Evolutionary conservation across 2,113 vertebrate species (phyloP), one percentile per base, ranked within the genome.

Genomic region (Haemorhous mexicanus): DNA sequence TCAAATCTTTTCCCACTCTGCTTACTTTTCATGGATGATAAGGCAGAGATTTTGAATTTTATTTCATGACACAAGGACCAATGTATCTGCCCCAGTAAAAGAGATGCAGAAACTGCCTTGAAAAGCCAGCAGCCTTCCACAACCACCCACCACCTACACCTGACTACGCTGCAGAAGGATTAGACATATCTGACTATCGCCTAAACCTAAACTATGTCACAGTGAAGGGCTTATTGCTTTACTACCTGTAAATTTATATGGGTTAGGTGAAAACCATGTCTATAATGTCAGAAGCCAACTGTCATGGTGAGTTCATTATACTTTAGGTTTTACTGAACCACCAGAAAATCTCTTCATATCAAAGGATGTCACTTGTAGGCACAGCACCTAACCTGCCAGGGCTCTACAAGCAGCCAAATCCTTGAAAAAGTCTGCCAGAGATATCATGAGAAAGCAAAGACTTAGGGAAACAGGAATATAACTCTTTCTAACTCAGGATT

Each of bases 1-100:
- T n/a, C n/a, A 68, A 88, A 77, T 94, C 78, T 95, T 92, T 97
- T 96, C 93, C 87, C 92, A 94, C 19, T 22, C 84, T 89, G 70
- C 94, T 93, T 91, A 82, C 88, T 90, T 96, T 96, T 86, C 33
- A 30, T 90, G 92, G 84, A 21, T 55, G 82, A 19, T 3, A 82
- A 94, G 82, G 96, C 62, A 90, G 77, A 93, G 84, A 91, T 73
- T 90, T 69, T 64, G 27, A 15, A 20, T 50, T 84, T 87, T 79
- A 49, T 93, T 93, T 64, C 28, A 22, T 6, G 6, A 28, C 13
- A 72, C 6, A 68, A 84, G 94, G 55, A 95, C 73, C 70, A 73
- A 59, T 19, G 77, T 59, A 46, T 32, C 79, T 89, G 82, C 30
- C 75, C 18, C 74, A 76, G 88, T 79, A 79, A 76, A 95, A 64